Percentiles rank a stretch among this genome's conserved stretches.
These are phyloP conservation scores for Orthosia incerta DNA, from an alignment of 2,888 invertebrate genomes.

Conservation along the genomic window DNA sequence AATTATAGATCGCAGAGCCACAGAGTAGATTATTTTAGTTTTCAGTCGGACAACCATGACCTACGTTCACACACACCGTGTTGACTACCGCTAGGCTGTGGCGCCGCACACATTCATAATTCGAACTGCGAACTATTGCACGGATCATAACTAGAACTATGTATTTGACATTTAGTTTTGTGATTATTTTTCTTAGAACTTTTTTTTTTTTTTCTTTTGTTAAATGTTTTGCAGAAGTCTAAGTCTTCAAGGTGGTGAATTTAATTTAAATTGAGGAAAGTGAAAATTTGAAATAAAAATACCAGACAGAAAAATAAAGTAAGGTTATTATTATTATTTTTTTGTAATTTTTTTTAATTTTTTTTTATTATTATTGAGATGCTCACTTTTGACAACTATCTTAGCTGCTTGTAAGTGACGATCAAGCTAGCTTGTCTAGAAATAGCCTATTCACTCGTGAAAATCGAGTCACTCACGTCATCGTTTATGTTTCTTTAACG, in stretches of 20 bases:
- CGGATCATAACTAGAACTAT: slow-evolving; percentile 50
- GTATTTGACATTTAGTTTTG: slow-evolving; percentile 45
- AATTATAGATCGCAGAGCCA: slow-evolving; percentile 38
- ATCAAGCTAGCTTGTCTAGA: too few relatives aligned
- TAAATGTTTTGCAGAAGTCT: neutral
- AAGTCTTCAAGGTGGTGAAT: neutral
- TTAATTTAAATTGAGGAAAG: too few relatives aligned
- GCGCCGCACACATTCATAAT: slow-evolving; percentile 41
- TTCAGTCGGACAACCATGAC: slow-evolving; percentile 53
- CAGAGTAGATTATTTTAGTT: slow-evolving; percentile 24
- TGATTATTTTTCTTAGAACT: neutral
- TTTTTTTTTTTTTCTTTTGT: neutral
- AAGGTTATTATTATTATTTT: too few relatives aligned
- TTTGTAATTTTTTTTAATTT: too few relatives aligned
- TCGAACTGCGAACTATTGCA: slow-evolving; percentile 4
- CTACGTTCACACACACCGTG: slow-evolving; percentile 20
- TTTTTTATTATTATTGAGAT: too few relatives aligned
- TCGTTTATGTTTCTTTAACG: too few relatives aligned
- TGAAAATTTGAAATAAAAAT: too few relatives aligned
- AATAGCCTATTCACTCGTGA: too few relatives aligned
- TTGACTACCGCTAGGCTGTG: slow-evolving; percentile 52
- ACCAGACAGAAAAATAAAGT: too few relatives aligned
- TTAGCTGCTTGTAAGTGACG: too few relatives aligned
- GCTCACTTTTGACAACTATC: too few relatives aligned
- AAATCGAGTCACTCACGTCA: too few relatives aligned